These are phyloP conservation scores for Podocnemis expansa DNA, from an alignment of 2,113 vertebrate genomes.

Conservation along the genomic window DNA sequence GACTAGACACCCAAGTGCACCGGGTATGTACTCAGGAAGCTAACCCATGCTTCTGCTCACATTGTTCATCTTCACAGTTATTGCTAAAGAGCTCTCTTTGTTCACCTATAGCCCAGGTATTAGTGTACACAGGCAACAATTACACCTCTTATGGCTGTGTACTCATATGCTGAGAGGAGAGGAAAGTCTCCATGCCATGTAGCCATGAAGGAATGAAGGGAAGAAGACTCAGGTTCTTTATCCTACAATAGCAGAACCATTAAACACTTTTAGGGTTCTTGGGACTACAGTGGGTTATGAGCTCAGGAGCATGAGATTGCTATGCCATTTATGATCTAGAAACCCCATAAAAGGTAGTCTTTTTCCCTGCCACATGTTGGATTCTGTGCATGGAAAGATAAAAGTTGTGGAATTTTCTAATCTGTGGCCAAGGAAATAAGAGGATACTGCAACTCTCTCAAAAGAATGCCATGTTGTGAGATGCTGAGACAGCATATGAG, in stretches of 20 bases:
- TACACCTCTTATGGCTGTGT: too few species aligned
- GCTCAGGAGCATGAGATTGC: not conserved
- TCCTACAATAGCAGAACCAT: not conserved
- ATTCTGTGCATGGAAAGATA: not conserved
- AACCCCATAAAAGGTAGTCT: not conserved
- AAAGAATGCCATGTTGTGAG: not conserved
- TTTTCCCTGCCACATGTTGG: not conserved
- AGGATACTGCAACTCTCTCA: not conserved
- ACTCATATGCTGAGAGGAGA: too few species aligned
- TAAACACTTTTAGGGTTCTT: not conserved
- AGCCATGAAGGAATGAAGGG: not conserved
- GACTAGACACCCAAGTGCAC: too few species aligned
- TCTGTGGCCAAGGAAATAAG: not conserved
- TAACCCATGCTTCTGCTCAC: too few species aligned
- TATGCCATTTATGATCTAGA: not conserved
- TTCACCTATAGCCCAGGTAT: too few species aligned
- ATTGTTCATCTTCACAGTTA: too few species aligned
- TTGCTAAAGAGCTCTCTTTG: too few species aligned
- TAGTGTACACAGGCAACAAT: too few species aligned
- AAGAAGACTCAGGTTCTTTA: not conserved
- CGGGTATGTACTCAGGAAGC: too few species aligned
- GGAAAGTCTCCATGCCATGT: not conserved
- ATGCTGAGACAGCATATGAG: fast-evolving
- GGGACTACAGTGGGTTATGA: not conserved
- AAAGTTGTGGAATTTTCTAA: not conserved